Base-by-base conservation (phyloP, 1,140 invertebrate species). In the Drosophila pallidifrons region DNA sequence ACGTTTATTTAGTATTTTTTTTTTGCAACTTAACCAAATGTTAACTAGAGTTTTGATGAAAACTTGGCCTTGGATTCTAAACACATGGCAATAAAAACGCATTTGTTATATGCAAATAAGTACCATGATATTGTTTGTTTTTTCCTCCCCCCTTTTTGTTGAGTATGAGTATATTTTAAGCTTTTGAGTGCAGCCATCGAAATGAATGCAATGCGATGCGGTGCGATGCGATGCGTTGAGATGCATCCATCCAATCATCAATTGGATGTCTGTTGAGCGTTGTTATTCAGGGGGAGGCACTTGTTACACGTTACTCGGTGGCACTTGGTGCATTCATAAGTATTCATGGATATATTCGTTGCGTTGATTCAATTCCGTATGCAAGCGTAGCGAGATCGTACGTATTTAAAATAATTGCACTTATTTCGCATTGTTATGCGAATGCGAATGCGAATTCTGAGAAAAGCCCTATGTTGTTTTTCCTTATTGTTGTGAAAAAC, bases 381-480 rank as follows among this genome's bases (percentile, higher is more conserved):
- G 49, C 47, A 41, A 41, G n/a, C 20, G n/a, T 13, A 54, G 30
- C 1, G 16, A 16, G 16, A 16, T 16, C 35, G 54, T 20, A 16
- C 10, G 35, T 41, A 41, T 41, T 20, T 57, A 11, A 57, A 57
- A 57, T 57, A 38, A 41, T 57, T 57, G 54, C 35, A 54, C 51
- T 57, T 38, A 41, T 57, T 57, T 57, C 8, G 8, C 54, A 57
- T 57, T 57, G 35, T 57, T 57, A 57, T 54, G 51, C 11, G 51
- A 15, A 54, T 54, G 51, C 30, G 35, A 28, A 15, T 32, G 13
- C 5, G 6, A 25, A 25, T 25, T 25, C 20, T 25, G 20, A 25
- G 20, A 4, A 25, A 25, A 25, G 20, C 20, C 20, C 20, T 3
- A 25, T 25, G 20, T 25, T 52, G 5, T 13, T 54, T 13, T 54